A percentile compares a stretch with the other conserved stretches of the same genome.
Evolutionary conservation across 2,797 vertebrate genomes (phyloP).

Genomic region (Tympanoctomys barrerae): DNA sequence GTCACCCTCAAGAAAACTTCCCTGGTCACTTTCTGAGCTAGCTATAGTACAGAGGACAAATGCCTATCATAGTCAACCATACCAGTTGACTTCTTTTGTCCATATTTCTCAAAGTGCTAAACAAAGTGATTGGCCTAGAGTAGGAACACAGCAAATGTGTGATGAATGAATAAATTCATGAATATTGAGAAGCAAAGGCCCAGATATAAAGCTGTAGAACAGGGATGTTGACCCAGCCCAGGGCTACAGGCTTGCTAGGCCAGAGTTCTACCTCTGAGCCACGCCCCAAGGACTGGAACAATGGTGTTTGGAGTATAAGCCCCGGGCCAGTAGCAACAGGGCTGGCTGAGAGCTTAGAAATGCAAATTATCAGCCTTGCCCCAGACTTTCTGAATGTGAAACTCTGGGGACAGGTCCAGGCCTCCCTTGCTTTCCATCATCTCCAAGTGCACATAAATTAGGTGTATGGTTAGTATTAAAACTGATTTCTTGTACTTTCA

Average conservation of each 20-base stretch:
- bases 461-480: neutral
- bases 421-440: neutral
- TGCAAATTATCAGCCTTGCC: neutral
- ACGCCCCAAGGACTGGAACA: neutral
- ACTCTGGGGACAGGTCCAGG: neutral
- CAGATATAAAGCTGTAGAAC: neutral
- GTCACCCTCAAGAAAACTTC: neutral
- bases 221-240: neutral
- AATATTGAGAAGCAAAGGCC: neutral
- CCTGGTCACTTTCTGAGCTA: neutral
- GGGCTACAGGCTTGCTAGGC: neutral
- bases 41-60: neutral
- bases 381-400: neutral
- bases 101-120: slow-evolving; percentile 24
- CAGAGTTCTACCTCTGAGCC: neutral
- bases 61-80: neutral
- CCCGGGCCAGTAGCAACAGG: neutral
- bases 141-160: slow-evolving; percentile 26
- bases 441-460: neutral
- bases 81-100: slow-evolving; percentile 26
- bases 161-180: slow-evolving; percentile 1
- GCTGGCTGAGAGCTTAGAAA: neutral
- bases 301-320: neutral
- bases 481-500: neutral
- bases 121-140: slow-evolving; percentile 4